Percentiles rank a stretch among this genome's conserved stretches.
Conservation (phyloP, 2,888 invertebrate species). For the Trypoxylon attenuatum region DNA sequence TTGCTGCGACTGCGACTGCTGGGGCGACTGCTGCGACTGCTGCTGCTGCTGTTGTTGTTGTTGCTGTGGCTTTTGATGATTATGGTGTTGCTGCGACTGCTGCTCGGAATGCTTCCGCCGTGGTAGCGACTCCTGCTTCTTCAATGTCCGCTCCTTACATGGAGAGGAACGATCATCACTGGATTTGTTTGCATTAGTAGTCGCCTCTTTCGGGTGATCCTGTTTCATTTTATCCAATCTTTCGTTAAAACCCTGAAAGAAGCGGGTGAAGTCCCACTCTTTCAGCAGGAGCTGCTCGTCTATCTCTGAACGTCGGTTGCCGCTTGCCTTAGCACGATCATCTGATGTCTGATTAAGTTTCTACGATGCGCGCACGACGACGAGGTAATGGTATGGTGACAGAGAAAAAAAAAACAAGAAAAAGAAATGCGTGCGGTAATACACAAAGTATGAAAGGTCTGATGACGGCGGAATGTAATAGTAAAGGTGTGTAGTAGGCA, state of each 20-base stretch:
- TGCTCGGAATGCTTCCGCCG: constrained; percentile 59
- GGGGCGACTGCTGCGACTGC: constrained; percentile 67
- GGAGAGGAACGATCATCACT: constrained; percentile 62
- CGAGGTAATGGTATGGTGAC: constrained; percentile 58
- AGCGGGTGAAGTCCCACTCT: constrained; percentile 92
- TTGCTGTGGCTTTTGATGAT: too few species aligned
- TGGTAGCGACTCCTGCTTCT: constrained; percentile 59
- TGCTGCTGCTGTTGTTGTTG: constrained; percentile 70
- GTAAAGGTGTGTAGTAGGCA: constrained; percentile 19
- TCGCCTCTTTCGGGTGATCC: constrained; percentile 63
- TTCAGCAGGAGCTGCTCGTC: constrained; percentile 88
- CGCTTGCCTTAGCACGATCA: constrained; percentile 65
- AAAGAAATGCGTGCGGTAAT: constrained; percentile 72
- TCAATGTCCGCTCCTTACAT: constrained; percentile 60
- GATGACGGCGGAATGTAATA: constrained; percentile 42
- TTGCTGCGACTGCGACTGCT: constrained; percentile 61
- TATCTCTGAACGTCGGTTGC: constrained; percentile 77
- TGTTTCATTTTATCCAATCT: constrained; percentile 74
- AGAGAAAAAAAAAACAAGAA: constrained; percentile 59
- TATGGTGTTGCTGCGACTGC: constrained; percentile 45
- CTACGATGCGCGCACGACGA: constrained; percentile 62
- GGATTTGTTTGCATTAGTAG: constrained; percentile 48
- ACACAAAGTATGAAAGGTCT: constrained; percentile 60
- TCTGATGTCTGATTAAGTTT: constrained; percentile 70
- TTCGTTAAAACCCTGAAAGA: constrained; percentile 80